Evolutionary conservation across 2,888 invertebrate species (phyloP), one percentile per base, ranked within the genome.

Genomic region (Synanthedon formicaeformis): DNA sequence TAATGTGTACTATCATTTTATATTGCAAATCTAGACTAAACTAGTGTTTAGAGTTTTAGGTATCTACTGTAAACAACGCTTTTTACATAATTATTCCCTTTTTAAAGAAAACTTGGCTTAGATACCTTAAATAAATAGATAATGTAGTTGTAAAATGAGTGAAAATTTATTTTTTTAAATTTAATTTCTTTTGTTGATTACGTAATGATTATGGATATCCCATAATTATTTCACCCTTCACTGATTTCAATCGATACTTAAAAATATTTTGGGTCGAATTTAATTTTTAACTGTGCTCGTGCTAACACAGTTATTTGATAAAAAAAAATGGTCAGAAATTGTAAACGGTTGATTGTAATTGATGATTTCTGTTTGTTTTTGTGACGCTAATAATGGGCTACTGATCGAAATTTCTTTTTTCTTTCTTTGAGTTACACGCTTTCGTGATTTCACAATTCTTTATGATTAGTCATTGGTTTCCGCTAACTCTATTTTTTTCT

Each of bases 301-400:
- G 60, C 55, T 55, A 51, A 51, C 50, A 48, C 50, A 52, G 51
- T 55, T 55, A 55, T 41, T 52, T 40, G 14, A 52, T 54, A 18
- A 51, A 55, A 59, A 60, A 54, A 55, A 54, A 54, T 53, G 52
- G 52, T 56, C 59, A 54, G 55, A 34, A 34, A 34, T 34, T 34
- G 34, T 53, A 58, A 57, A 57, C 55, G 58, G 59, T 61, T 58
- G 56, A 64, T 59, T 63, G 58, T 62, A 60, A 67, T 65, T 66
- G 60, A 65, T 62, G 61, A 66, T 54, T 63, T 62, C 54, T 63
- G 57, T 66, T 68, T 64, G 69, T 66, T 64, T 66, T 65, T 65
- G 56, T 56, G 62, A 58, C 59, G 56, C 51, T 61, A 61, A 63
- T 62, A 59, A 62, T 54, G 54, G 60, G 51, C 55, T 58, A 54